Evolutionary conservation across 2,113 vertebrate genomes (phyloP), one percentile per base, ranked within the genome.

Genomic region (Pogona vitticeps): DNA sequence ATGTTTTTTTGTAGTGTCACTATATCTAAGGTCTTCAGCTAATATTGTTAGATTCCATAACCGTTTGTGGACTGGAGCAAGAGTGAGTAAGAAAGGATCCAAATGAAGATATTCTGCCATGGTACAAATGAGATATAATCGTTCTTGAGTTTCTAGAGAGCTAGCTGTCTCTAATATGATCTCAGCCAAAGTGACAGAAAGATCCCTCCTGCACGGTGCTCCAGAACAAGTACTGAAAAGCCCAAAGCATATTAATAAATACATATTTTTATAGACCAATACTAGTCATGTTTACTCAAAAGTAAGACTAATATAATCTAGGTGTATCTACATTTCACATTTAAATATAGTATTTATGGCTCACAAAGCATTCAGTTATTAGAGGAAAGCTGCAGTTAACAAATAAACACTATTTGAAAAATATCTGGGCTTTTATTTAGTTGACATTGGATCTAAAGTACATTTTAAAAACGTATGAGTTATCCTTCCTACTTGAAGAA

Each of bases 41-140:
- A 95, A 86, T 9, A 94, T 0, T 0, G 84, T n/a, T 42, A 83
- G 77, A 59, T 65, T 88, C 59, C 38, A 79, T 0, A 2, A 85
- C 46, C 26, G 68, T 46, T n/a, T 61, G 3, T 56, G 52, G 2
- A 78, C 71, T 31, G 91, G 88, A 87, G 90, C 38, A 23, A 96
- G 86, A 17, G 46, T 83, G 9, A 96, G 72, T 0, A 85, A 80
- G 58, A 88, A 81, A 38, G 91, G 83, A 13, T 87, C 78, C 78
- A 92, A 79, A 58, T 14, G 93, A 23, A 95, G 92, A 85, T 86
- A 92, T 0, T 91, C 40, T 0, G 94, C 91, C 91, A 94, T 86
- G 0, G 82, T 88, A 61, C 6, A 0, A 88, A 94, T 46, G 1
- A 95, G 14, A 36, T 2, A 23, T 72, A 95, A 68, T 40, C 75